Percentiles rank a stretch among this genome's conserved stretches.
Conservation (phyloP, 2,888 invertebrate genomes). For the Macrosoma leucophasiata region DNA sequence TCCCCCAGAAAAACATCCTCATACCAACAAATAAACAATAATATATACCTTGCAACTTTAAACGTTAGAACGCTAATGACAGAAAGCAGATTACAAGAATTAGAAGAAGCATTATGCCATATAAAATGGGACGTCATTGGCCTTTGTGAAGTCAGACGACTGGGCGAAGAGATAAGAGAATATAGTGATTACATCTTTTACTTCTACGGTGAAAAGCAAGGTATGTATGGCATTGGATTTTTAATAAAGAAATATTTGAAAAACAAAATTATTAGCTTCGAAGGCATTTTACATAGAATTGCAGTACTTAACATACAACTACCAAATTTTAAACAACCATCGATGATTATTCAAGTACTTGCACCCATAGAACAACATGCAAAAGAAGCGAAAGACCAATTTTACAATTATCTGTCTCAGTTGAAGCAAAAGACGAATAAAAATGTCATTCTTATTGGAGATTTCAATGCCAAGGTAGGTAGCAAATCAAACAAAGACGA, state of each 20-base stretch:
- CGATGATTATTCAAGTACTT: slow-evolving; percentile 13
- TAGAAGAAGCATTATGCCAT: not conserved
- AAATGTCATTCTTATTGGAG: slow-evolving; percentile 9
- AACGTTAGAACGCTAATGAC: not conserved
- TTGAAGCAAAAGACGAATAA: slow-evolving; percentile 6
- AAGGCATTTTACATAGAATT: slow-evolving; percentile 20
- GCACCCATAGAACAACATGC: slow-evolving; percentile 15
- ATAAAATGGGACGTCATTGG: not conserved
- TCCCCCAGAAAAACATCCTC: not conserved
- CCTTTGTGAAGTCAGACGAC: not conserved
- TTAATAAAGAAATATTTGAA: slow-evolving; percentile 19
- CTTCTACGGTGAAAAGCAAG: slow-evolving; percentile 11
- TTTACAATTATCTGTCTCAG: slow-evolving; percentile 7
- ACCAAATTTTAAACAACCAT: slow-evolving; percentile 2
- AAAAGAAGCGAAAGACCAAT: slow-evolving; percentile 8
- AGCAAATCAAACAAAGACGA: slow-evolving; percentile 8
- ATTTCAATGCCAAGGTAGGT: slow-evolving; percentile 9
- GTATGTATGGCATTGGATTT: slow-evolving; percentile 18
- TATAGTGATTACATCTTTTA: slow-evolving; percentile 13
- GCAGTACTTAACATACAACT: slow-evolving; percentile 17
- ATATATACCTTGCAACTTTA: not conserved
- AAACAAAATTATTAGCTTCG: slow-evolving; percentile 15
- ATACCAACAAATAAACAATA: not conserved
- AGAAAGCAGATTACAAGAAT: not conserved
- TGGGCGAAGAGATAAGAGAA: not conserved